Conservation (phyloP, 2,888 invertebrate genomes). For the Folsomia manolachei region DNA sequence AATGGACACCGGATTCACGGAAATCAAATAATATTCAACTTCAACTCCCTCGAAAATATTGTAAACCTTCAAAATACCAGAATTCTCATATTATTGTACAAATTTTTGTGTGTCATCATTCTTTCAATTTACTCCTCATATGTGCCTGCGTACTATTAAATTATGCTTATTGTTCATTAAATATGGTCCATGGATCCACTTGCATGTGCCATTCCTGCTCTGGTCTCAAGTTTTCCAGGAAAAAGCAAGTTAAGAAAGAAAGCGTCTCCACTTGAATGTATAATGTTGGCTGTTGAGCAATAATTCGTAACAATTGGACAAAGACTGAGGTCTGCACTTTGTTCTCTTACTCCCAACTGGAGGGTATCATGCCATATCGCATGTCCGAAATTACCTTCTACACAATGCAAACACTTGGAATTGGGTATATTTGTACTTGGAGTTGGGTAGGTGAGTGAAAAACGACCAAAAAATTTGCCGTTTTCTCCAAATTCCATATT, state of each 20-base stretch:
- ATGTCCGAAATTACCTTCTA: slow-evolving; percentile 11
- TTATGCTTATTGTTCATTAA: not conserved
- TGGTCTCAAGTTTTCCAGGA: not conserved
- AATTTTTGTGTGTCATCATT: not conserved
- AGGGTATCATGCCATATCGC: slow-evolving; percentile 23
- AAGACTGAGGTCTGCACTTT: not conserved
- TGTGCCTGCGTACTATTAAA: not conserved
- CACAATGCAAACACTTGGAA: not conserved
- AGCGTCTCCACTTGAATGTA: not conserved
- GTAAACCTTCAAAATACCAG: not conserved
- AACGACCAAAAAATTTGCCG: no score
- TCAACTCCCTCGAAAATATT: not conserved
- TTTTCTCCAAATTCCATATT: not conserved
- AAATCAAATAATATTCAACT: slow-evolving; percentile 31
- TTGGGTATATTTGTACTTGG: no score
- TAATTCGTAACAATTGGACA: not conserved
- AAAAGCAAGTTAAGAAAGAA: not conserved
- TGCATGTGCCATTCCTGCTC: not conserved
- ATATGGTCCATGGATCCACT: not conserved
- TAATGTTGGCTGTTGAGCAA: not conserved
- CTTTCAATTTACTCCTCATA: not conserved
- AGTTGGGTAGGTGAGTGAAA: no score
- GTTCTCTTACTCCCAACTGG: not conserved
- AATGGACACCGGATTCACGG: slow-evolving; percentile 33
- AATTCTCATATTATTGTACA: no score